Evolutionary conservation across 2,888 invertebrate genomes (phyloP).

Genomic region (Cataglyphis livida): DNA sequence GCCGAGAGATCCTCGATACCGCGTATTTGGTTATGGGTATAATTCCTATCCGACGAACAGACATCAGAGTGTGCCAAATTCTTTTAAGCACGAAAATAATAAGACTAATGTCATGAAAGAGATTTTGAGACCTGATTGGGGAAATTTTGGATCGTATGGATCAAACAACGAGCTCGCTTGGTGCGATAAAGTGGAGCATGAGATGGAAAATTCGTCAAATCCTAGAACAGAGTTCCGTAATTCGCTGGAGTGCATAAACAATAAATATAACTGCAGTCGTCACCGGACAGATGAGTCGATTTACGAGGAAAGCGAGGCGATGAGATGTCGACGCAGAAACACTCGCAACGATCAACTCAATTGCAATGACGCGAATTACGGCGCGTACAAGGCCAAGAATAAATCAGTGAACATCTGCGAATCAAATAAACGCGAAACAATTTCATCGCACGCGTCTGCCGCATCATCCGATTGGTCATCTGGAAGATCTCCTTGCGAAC

Average conservation of each 20-base stretch:
- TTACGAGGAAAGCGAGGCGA: conserved; percentile 61
- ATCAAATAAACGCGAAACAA: conserved; percentile 44
- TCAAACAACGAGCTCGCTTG: conserved; percentile 64
- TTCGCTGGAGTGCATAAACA: conserved; percentile 65
- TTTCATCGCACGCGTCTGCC: conserved; percentile 13
- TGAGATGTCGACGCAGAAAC: conserved; percentile 65
- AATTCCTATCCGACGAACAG: conserved; percentile 69
- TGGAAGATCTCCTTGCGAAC: conserved; percentile 43
- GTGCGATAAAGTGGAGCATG: conserved; percentile 33
- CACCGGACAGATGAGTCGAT: conserved; percentile 46
- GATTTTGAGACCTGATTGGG: conserved; percentile 39
- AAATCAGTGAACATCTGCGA: conserved; percentile 38
- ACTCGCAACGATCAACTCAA: conserved; percentile 69
- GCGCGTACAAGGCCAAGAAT: conserved; percentile 25
- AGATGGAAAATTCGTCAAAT: not conserved
- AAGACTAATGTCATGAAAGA: conserved; percentile 36
- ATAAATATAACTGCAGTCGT: conserved; percentile 67
- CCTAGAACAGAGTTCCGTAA: conserved; percentile 40
- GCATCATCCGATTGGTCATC: conserved; percentile 38
- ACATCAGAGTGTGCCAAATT: conserved; percentile 54
- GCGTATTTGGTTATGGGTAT: conserved; percentile 63
- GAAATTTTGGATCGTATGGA: conserved; percentile 50
- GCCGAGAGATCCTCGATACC: conserved; percentile 90
- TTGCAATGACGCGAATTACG: conserved; percentile 51
- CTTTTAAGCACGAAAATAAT: not conserved